phyloP scores from a whole-genome alignment of 2,797 vertebrate genomes.

The Anomalospiza imberbis region DNA sequence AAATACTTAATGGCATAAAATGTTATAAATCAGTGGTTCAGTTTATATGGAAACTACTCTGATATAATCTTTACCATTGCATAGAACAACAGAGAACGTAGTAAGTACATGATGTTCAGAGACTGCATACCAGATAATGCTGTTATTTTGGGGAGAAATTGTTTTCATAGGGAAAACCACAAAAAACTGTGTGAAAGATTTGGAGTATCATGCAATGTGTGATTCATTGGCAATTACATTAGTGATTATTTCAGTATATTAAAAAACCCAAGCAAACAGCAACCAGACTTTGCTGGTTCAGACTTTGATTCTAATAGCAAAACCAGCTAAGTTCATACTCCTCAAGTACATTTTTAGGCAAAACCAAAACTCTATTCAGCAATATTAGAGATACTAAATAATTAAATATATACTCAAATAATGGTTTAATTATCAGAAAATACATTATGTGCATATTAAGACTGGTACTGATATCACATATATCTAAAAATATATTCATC shows the following conservation, averaged over 20 bases:
- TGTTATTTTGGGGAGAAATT: neutral
- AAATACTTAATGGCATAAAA: neutral
- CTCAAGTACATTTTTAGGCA: neutral
- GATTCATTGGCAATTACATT: neutral
- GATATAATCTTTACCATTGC: neutral
- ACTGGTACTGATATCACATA: fast-evolving
- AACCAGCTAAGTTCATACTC: neutral
- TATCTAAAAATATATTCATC: neutral
- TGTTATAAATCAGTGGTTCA: neutral
- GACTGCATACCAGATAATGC: neutral
- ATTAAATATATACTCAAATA: neutral
- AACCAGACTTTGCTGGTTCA: neutral
- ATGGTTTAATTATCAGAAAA: neutral
- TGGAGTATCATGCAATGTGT: neutral
- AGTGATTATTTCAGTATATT: neutral
- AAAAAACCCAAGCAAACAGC: neutral
- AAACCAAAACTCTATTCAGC: neutral
- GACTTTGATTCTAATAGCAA: neutral
- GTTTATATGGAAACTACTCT: neutral
- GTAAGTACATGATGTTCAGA: neutral
- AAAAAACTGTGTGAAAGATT: neutral
- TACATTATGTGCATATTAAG: neutral
- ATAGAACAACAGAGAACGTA: neutral
- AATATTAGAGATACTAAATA: neutral
- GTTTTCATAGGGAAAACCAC: neutral